These are phyloP conservation scores for Notothenia rossii DNA, from an alignment of 2,113 vertebrate genomes.

Conservation along the genomic window DNA sequence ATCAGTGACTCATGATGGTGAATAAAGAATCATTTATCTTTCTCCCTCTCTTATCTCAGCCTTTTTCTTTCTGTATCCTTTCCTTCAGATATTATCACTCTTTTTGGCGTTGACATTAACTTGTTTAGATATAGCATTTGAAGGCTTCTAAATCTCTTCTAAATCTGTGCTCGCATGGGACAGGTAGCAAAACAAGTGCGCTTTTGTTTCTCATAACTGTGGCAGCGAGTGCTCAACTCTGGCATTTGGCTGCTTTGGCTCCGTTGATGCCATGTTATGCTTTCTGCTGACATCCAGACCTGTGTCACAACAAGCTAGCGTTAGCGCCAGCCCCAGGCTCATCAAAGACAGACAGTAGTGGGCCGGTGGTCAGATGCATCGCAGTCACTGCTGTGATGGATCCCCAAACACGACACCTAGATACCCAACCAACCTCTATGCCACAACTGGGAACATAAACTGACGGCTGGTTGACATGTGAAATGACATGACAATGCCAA, in stretches of 20 bases:
- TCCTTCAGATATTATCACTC: constrained; percentile 38
- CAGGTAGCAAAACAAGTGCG: constrained; percentile 41
- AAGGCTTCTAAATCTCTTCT: constrained; percentile 35
- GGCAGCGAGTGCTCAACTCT: background rate
- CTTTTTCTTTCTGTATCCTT: constrained; percentile 47
- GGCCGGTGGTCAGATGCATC: constrained; percentile 75
- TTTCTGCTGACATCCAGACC: constrained; percentile 73
- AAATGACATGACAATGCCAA: constrained; percentile 64
- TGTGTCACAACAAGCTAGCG: constrained; percentile 74
- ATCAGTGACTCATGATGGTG: constrained; percentile 72
- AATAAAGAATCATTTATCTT: constrained; percentile 76
- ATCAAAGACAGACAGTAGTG: constrained; percentile 78
- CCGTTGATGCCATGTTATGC: constrained; percentile 63
- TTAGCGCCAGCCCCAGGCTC: constrained; percentile 48
- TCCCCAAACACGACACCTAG: constrained; percentile 51
- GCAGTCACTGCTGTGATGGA: constrained; percentile 62
- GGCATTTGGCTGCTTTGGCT: constrained; percentile 54
- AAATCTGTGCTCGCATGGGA: constrained; percentile 16
- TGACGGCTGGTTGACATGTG: constrained; percentile 59
- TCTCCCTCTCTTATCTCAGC: constrained; percentile 53
- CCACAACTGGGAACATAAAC: constrained; percentile 28
- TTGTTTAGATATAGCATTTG: constrained; percentile 32
- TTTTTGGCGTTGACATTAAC: constrained; percentile 23
- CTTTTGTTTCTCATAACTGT: constrained; percentile 23
- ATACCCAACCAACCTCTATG: background rate